Evolutionary conservation across 2,888 invertebrate species (phyloP).

Genomic region (Acronicta psi): DNA sequence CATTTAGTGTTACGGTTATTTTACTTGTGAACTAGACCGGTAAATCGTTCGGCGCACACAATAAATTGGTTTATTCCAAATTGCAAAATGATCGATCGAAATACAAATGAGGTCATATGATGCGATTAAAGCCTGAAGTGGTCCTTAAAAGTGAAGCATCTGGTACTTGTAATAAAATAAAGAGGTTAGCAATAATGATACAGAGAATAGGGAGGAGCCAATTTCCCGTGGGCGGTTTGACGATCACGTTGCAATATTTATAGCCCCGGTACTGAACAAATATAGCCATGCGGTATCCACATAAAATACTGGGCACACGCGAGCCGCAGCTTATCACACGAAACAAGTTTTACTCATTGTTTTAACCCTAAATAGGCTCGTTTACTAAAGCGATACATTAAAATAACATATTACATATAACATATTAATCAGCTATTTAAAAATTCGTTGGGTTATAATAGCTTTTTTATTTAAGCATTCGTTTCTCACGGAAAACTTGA

Average conservation of each 20-base stretch:
- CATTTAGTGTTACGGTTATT: constrained; percentile 3
- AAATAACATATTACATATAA: too few species aligned
- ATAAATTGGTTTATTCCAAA: constrained; percentile 25
- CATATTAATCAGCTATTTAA: constrained; percentile 28
- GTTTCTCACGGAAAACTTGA: constrained; percentile 43
- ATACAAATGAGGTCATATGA: constrained; percentile 12
- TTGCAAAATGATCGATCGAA: constrained; percentile 27
- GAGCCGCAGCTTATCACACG: constrained; percentile 65
- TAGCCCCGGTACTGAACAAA: constrained; percentile 59
- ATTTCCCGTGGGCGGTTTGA: constrained; percentile 71
- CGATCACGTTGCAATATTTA: constrained; percentile 71
- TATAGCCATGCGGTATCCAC: constrained; percentile 51
- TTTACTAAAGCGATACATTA: constrained; percentile 16
- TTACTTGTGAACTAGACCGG: constrained; percentile 36
- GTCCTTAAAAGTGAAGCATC: constrained; percentile 17
- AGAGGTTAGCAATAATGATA: constrained; percentile 58
- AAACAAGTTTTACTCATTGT: constrained; percentile 45
- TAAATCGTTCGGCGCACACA: constrained; percentile 20
- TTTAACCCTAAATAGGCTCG: constrained; percentile 17
- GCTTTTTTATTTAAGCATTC: constrained; percentile 15
- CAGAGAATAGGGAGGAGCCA: constrained; percentile 61
- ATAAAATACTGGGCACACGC: constrained; percentile 64
- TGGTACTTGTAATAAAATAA: constrained; percentile 44
- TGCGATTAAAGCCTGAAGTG: constrained; percentile 17
- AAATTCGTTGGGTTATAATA: constrained; percentile 23